A percentile compares a stretch with the other conserved stretches of the same genome.
Conservation (phyloP, 2,797 vertebrate species). For the Dicrostonyx torquatus region DNA sequence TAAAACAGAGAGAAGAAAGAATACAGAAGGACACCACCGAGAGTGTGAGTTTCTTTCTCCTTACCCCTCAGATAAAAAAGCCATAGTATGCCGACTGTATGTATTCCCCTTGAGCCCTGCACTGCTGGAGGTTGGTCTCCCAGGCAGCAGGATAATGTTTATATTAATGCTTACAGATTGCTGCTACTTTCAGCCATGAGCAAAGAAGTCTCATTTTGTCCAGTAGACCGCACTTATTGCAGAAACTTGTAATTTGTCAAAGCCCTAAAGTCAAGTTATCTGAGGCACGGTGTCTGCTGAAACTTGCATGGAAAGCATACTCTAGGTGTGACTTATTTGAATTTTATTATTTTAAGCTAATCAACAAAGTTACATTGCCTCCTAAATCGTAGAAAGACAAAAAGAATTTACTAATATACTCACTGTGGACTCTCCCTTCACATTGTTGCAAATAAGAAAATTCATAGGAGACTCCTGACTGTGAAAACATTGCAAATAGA, state of each 20-base stretch:
- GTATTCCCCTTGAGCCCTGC: background rate
- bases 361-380: background rate
- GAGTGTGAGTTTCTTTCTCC: background rate
- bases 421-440: background rate
- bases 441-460: background rate
- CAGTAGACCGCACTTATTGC: background rate
- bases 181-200: background rate
- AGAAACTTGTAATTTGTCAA: background rate
- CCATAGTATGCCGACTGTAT: background rate
- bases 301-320: background rate
- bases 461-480: background rate
- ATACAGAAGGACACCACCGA: background rate
- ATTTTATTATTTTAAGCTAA: background rate
- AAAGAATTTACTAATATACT: background rate
- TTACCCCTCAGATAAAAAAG: background rate
- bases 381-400: background rate
- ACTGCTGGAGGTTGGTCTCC: background rate
- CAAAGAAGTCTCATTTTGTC: background rate
- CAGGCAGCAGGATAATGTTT: background rate
- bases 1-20: slow-evolving; percentile 37
- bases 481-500: background rate
- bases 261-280: background rate
- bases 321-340: background rate
- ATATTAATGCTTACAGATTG: background rate
- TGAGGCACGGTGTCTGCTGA: background rate